Evolutionary conservation across 2,888 invertebrate species (phyloP).

Genomic region (Mamestra brassicae): DNA sequence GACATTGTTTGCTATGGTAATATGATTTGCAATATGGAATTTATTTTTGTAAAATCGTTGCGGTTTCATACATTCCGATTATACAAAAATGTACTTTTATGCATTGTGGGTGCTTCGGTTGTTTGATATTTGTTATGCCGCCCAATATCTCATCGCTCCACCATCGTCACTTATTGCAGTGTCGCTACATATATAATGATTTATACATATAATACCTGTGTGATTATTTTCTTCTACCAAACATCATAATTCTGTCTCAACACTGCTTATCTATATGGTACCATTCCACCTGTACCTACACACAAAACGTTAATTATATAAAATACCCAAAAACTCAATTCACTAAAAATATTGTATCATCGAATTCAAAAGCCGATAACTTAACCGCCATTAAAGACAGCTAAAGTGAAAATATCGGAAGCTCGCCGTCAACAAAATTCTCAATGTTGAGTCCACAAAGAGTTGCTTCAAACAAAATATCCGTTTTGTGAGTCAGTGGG

Average conservation of each 20-base stretch:
- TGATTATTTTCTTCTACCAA: neutral
- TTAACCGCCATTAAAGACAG: constrained; percentile 43
- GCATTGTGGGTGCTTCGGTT: neutral
- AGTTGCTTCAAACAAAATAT: constrained; percentile 67
- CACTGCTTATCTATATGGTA: too few relatives aligned
- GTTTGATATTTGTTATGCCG: neutral
- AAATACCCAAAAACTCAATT: neutral
- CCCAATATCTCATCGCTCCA: neutral
- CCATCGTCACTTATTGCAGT: too few relatives aligned
- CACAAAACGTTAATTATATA: too few relatives aligned
- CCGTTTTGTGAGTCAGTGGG: constrained; percentile 64
- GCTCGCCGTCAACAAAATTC: constrained; percentile 57
- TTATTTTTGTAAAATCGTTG: neutral
- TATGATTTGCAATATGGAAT: neutral
- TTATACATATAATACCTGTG: too few relatives aligned
- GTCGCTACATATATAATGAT: too few relatives aligned
- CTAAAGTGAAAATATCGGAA: constrained; percentile 50
- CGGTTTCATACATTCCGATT: neutral
- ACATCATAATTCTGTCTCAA: too few relatives aligned
- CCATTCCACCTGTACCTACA: too few relatives aligned
- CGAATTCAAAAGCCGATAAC: constrained; percentile 28
- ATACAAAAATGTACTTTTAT: neutral
- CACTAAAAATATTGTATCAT: constrained; percentile 19
- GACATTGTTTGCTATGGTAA: constrained; percentile 17
- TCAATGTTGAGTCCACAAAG: constrained; percentile 65